Evolutionary conservation across 1,140 invertebrate species (phyloP), one percentile per base, ranked within the genome.

Genomic region (Drosophila nikananu): DNA sequence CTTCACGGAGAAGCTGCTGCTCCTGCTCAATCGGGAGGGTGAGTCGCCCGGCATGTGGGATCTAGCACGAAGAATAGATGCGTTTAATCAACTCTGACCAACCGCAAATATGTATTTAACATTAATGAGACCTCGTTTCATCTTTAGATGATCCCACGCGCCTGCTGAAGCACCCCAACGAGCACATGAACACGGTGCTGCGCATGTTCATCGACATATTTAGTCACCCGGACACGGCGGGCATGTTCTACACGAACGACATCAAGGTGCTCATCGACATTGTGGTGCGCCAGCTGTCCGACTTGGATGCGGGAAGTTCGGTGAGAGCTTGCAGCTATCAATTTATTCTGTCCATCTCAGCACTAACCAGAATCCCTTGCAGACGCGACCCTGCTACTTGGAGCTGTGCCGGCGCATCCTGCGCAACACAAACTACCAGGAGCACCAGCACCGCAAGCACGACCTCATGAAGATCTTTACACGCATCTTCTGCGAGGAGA

Each of bases 231-330:
- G 94, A 95, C 44, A 98, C 97, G 7, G 96, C 97, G 1, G 94
- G 95, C 77, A 94, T 98, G 39, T 97, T 98, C 92, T 99, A 99
- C 91, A 98, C 97, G 0, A 99, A 98, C 92, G 98, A 99, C 92
- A 96, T 97, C 5, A 97, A 97, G 94, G 98, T 99, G 41, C 94
- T 98, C 30, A 96, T 99, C 78, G 98, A 99, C 91, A 98, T 99
- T 86, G 96, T 98, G 51, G 95, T 98, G 23, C 94, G 97, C 32
- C 97, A 98, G 92, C 94, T 99, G 7, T 96, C 97, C 9, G 97
- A 99, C 93, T 95, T 98, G 66, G 96, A 97, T 51, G 95, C 97
- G n/a, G 97, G 97, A 44, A 97, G 98, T 94, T 94, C 95, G 94
- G 97, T 98, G 95, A 94, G 91, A 86, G 13, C 2, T 10, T 27